Percentiles rank a stretch among this genome's conserved stretches.
Evolutionary conservation across 2,888 invertebrate genomes (phyloP).

Genomic region (Drosophila glabriapex): DNA sequence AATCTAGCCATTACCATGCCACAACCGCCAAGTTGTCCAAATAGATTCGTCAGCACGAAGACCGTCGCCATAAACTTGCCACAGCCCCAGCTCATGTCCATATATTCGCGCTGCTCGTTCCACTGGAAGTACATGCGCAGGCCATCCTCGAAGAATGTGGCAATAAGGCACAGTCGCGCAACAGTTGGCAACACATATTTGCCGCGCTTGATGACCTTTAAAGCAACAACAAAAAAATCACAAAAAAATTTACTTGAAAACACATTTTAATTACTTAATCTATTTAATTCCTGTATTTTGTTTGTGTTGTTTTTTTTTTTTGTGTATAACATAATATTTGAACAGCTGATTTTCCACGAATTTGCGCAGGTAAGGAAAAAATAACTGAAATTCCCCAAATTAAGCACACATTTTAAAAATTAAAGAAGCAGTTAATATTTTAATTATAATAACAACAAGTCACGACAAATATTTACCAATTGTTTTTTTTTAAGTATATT

Average conservation of each 20-base stretch:
- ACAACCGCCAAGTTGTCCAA: constrained; percentile 98
- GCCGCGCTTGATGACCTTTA: constrained; percentile 95
- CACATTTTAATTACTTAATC: constrained; percentile 6
- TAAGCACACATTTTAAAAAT: background rate
- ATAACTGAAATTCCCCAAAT: background rate
- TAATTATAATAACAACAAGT: background rate
- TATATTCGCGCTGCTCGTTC: constrained; percentile 98
- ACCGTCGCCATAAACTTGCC: constrained; percentile 96
- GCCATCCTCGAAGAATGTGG: constrained; percentile 99
- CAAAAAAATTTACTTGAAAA: constrained; percentile 14
- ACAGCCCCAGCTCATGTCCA: constrained; percentile 99
- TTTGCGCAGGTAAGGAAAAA: background rate
- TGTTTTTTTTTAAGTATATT: background rate
- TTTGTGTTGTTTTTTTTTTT: background rate
- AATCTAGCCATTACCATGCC: constrained; percentile 97
- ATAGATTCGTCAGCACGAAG: constrained; percentile 97
- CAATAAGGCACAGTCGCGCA: constrained; percentile 97
- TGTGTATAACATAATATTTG: background rate
- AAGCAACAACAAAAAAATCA: constrained; percentile 6
- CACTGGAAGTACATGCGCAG: constrained; percentile 99
- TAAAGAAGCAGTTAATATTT: background rate
- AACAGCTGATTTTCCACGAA: background rate
- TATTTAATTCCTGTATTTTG: background rate
- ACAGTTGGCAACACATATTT: constrained; percentile 97
- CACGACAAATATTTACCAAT: background rate